These are phyloP conservation scores for Falcunculus frontatus DNA, from an alignment of 2,113 vertebrate species.

Conservation along the genomic window DNA sequence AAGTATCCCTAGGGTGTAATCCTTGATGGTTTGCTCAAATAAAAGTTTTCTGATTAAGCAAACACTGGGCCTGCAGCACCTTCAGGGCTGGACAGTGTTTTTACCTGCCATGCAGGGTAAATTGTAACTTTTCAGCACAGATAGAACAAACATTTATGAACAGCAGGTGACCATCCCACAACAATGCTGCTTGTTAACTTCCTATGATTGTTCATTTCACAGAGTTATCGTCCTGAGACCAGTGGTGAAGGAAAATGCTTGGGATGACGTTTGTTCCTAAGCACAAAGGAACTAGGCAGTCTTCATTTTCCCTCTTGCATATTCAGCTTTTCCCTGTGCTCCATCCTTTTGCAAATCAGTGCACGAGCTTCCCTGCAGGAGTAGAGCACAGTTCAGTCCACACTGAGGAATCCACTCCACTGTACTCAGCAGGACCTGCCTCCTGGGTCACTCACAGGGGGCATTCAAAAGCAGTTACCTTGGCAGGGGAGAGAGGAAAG, in stretches of 20 bases:
- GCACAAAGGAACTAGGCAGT: not conserved
- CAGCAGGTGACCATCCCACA: accelerated
- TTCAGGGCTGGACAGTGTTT: not conserved
- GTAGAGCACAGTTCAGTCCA: not conserved
- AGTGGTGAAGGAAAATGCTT: not conserved
- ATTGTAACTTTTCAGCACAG: not conserved
- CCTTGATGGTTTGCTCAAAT: not conserved
- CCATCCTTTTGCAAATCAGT: not conserved
- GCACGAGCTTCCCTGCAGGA: not conserved
- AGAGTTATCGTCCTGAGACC: not conserved
- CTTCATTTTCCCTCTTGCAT: not conserved
- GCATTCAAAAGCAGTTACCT: not conserved
- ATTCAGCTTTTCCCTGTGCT: not conserved
- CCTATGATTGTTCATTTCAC: not conserved
- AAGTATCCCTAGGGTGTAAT: not conserved
- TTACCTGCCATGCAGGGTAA: not conserved
- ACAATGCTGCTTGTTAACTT: not conserved
- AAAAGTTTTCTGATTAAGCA: not conserved
- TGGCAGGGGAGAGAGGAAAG: not conserved
- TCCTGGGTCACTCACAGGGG: not conserved
- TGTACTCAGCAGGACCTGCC: not conserved
- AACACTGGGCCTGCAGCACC: not conserved
- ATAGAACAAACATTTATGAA: not conserved
- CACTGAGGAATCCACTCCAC: not conserved
- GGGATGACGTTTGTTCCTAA: not conserved